Base-by-base conservation (phyloP, 2,888 invertebrate genomes). In the Clistopyga incitator region DNA sequence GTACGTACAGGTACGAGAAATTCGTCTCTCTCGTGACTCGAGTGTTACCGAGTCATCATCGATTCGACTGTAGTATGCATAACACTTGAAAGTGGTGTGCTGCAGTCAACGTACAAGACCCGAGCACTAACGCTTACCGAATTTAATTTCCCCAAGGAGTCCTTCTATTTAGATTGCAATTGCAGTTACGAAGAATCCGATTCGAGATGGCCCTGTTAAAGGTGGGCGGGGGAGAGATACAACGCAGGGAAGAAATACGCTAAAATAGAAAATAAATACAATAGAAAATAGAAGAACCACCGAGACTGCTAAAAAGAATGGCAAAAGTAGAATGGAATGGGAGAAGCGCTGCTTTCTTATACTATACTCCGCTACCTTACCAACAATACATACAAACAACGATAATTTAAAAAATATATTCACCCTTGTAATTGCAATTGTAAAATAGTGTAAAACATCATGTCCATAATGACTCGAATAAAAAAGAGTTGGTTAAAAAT, bases 61-160 rank as follows among this genome's bases (percentile, higher is more conserved):
- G 74, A 78, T 82, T 76, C 78, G 25, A 42, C 56, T 67, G 50
- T 23, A 64, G 42, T 71, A 71, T 67, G 61, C 56, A 52, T 29
- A 70, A 61, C 47, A 23, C 61, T 56, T 20, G 70, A 20, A 64
- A 11, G 38, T 38, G 29, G 18, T 38, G 64, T 38, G 25, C 38
- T 20, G 15, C 38, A 64, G 38, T 3, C 64, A 18, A 3, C 20
- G 18, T 11, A 64, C 18, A 20, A 47, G 34, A n/a, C 23, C 38
- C 25, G 52, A n/a, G 75, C 34, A 52, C 82, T 65, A 76, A 78
- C 74, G 70, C 67, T 83, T 76, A 67, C 52, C 76, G 83, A 76
- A 79, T 76, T 79, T 76, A 76, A 83, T 79, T 83, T 83, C 76
- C 79, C 72, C 79, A 76, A 72, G 59, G 83, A 72, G 76, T 78